phyloP scores from a whole-genome alignment of 2,888 invertebrate genomes.

The Emesis russula region DNA sequence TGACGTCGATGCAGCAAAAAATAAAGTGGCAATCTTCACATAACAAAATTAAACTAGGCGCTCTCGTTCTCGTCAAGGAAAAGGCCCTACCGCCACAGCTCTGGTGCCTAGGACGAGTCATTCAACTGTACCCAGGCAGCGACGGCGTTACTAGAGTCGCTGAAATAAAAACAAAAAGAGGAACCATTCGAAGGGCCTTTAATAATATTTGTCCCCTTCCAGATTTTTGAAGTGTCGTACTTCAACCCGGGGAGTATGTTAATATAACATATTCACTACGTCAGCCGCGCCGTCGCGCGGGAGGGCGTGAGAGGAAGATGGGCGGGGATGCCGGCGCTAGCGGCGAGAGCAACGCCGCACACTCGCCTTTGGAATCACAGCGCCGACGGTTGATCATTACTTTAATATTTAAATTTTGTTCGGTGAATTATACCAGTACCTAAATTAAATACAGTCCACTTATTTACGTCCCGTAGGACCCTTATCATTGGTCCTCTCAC shows the following conservation, averaged over 20 bases:
- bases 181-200: conserved; percentile 39
- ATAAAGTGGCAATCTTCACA: conserved; percentile 44
- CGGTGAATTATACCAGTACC: too few species aligned
- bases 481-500: too few species aligned
- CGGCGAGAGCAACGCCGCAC: too few species aligned
- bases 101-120: conserved; percentile 17
- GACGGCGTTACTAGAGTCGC: conserved; percentile 62
- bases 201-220: conserved; percentile 40
- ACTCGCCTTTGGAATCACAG: too few species aligned
- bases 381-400: too few species aligned
- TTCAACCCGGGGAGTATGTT: conserved; percentile 37
- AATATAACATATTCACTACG: too few species aligned
- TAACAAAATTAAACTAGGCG: conserved; percentile 41
- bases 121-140: conserved; percentile 35
- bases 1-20: conserved; percentile 25
- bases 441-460: too few species aligned
- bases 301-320: too few species aligned
- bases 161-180: conserved; percentile 51
- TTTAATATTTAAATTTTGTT: too few species aligned
- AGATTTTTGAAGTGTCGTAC: conserved; percentile 13
- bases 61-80: conserved; percentile 69
- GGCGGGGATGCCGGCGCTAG: too few species aligned
- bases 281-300: too few species aligned
- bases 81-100: conserved; percentile 32
- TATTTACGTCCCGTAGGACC: too few species aligned